Conservation (phyloP, 2,113 vertebrate genomes). For the Nothobranchius kuhntae region DNA sequence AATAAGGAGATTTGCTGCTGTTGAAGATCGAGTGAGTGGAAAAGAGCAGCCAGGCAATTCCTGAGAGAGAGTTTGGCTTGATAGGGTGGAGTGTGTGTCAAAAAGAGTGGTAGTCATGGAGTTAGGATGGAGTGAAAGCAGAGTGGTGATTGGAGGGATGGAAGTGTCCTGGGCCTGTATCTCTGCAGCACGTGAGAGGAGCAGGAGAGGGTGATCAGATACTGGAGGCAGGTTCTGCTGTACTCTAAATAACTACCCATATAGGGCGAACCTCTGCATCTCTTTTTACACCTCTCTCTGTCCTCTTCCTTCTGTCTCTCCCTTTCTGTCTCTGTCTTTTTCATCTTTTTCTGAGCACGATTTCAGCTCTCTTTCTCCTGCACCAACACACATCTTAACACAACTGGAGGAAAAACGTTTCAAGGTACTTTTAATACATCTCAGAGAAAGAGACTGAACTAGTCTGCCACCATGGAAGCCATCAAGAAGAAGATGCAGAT, state of each 20-base stretch:
- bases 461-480: constrained; percentile 88
- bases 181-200: constrained; percentile 15
- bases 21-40: constrained; percentile 49
- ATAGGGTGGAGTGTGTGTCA: constrained; percentile 56
- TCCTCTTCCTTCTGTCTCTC: constrained; percentile 32
- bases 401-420: constrained; percentile 5
- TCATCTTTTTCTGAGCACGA: constrained; percentile 23
- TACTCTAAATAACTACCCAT: constrained; percentile 78
- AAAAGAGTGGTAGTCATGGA: constrained; percentile 45
- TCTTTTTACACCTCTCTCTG: constrained; percentile 42
- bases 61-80: constrained; percentile 73
- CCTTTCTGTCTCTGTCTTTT: constrained; percentile 30
- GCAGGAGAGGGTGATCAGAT: constrained; percentile 46
- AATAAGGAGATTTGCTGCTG: constrained; percentile 87
- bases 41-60: constrained; percentile 77
- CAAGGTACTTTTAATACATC: constrained; percentile 25
- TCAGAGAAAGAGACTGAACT: constrained; percentile 19
- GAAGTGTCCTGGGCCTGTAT: constrained; percentile 35
- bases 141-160: constrained; percentile 60
- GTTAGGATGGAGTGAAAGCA: constrained; percentile 45
- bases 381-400: constrained; percentile 17
- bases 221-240: constrained; percentile 70
- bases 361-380: neutral
- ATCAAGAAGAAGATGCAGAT: constrained; percentile 91
- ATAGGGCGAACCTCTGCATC: constrained; percentile 60